Base-by-base conservation (phyloP, 2,113 vertebrate genomes). In the Anthoscopus minutus region DNA sequence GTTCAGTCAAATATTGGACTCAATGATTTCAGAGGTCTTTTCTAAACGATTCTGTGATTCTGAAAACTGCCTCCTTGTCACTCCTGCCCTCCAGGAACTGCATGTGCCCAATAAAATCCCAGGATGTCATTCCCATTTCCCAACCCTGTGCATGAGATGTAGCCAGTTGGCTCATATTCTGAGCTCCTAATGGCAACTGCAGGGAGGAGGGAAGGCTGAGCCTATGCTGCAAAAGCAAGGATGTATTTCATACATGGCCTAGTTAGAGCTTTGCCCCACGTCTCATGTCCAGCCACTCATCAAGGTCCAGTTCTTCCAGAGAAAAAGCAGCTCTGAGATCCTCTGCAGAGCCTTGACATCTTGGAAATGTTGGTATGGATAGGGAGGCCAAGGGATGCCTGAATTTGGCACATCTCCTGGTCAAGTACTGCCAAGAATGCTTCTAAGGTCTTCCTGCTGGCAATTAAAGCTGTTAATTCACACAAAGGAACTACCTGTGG, bases 121-220 rank as follows among this genome's bases (percentile, higher is more conserved):
- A 28, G 31, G n/a, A 69, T 5, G 9, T 8, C 0, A 0, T n/a
- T 90, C 22, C 44, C 16, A 23, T 12, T 60, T 82, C 60, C 25
- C 1, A 3, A 8, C 10, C 17, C n/a, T 2, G 1, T 2, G 4
- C 3, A 5, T 0, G 0, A 60, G 33, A 47, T 2, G 4, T 15
- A 28, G 57, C 14, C 70, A 67, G 10, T 7, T 92, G 61, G 61
- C 35, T 85, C 2, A 0, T 44, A 72, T 85, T 77, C 53, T 53
- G 58, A 76, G 44, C 40, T 81, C 15, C 66, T 82, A 65, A 38
- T 0, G 2, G 51, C 3, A 5, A 9, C 15, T 23, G 15, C 2
- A 6, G 45, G 69, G 64, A 40, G 61, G 3, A 67, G 7, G 6
- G 21, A 86, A 25, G 33, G 13, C 79, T 79, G 19, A 86, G 27